Conservation (phyloP, 2,113 vertebrate species). For the Misgurnus anguillicaudatus region DNA sequence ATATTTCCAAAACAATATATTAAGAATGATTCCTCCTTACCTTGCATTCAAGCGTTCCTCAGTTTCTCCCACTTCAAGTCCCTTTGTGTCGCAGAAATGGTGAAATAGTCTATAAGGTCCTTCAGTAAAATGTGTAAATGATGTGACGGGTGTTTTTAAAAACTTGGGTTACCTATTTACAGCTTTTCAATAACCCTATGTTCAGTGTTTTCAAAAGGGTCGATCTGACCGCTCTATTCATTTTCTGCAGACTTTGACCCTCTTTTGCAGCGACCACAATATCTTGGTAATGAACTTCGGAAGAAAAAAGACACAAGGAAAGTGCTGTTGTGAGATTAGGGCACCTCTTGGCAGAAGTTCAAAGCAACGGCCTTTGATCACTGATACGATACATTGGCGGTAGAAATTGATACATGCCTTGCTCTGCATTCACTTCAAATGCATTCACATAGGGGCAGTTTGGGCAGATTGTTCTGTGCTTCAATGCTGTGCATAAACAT, state of each 20-base stretch:
- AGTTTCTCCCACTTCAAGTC: not conserved
- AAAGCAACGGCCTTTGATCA: conserved; percentile 44
- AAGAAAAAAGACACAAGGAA: conserved; percentile 30
- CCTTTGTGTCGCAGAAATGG: not conserved
- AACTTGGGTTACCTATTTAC: not conserved
- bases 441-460: not conserved
- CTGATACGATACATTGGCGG: conserved; percentile 13
- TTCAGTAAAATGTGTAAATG: not conserved
- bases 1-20: not conserved
- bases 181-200: not conserved
- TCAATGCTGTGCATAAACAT: not conserved
- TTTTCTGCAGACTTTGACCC: conserved; percentile 52
- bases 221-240: not conserved
- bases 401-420: conserved; percentile 21
- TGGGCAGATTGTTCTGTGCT: not conserved
- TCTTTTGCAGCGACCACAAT: conserved; percentile 37
- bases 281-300: conserved; percentile 29
- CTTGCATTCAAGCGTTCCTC: not conserved
- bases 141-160: not conserved
- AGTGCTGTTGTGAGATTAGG: conserved; percentile 29
- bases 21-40: not conserved
- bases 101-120: not conserved
- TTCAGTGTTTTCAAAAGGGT: conserved; percentile 20
- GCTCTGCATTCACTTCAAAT: not conserved
- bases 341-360: conserved; percentile 42